A percentile compares a stretch with the other conserved stretches of the same genome.
phyloP scores from a whole-genome alignment of 1,140 invertebrate species.

The Gerris buenoi region DNA sequence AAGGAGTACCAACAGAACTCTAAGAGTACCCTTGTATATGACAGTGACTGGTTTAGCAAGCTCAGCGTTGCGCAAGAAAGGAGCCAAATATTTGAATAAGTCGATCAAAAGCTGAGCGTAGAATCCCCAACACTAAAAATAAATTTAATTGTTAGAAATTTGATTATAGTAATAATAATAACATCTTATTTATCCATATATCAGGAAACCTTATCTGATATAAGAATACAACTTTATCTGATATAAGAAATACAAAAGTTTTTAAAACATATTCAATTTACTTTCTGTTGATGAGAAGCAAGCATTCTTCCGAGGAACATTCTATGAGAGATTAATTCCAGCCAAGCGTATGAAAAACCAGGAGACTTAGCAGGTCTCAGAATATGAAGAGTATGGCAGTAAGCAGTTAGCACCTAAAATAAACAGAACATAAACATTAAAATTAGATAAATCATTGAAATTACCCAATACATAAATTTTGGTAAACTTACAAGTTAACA shows the following conservation, averaged over 20 bases:
- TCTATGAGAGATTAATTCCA: slow-evolving; percentile 90
- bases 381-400: slow-evolving; percentile 82
- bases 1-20: slow-evolving; percentile 86
- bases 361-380: slow-evolving; percentile 86
- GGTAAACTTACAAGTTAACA: too few relatives aligned
- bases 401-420: slow-evolving; percentile 60
- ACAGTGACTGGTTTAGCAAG: slow-evolving; percentile 81
- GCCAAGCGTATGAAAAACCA: slow-evolving; percentile 95
- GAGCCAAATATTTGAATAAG: slow-evolving; percentile 90
- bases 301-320: slow-evolving; percentile 90
- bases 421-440: too few relatives aligned
- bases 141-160: too few relatives aligned
- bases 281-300: slow-evolving; percentile 49
- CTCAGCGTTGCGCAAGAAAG: slow-evolving; percentile 92
- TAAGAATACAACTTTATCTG: too few relatives aligned
- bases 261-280: too few relatives aligned
- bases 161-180: too few relatives aligned
- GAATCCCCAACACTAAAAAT: slow-evolving; percentile 61
- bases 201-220: too few relatives aligned
- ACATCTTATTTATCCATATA: too few relatives aligned
- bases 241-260: too few relatives aligned
- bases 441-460: too few relatives aligned
- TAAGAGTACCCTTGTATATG: slow-evolving; percentile 88
- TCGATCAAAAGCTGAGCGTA: slow-evolving; percentile 86
- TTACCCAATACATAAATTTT: too few relatives aligned